Percentiles rank a stretch among this genome's conserved stretches.
These are phyloP conservation scores for Cephus cinctus DNA, from an alignment of 1,140 invertebrate species.

Conservation along the genomic window DNA sequence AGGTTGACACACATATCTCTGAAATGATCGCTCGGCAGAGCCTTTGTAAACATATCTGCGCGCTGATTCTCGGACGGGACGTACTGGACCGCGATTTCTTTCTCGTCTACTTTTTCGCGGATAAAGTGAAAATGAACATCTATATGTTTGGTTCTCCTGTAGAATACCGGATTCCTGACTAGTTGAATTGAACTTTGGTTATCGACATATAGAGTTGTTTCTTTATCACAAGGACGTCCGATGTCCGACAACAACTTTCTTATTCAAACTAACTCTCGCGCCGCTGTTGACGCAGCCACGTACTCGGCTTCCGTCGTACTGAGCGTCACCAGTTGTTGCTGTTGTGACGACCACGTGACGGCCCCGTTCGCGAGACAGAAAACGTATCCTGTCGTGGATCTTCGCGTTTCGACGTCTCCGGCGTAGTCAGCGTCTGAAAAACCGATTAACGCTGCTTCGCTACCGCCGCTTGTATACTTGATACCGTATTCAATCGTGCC, in stretches of 20 bases:
- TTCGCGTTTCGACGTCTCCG: slow-evolving; percentile 29
- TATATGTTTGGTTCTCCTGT: slow-evolving; percentile 28
- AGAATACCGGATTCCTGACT: slow-evolving; percentile 18
- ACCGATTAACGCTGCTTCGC: slow-evolving; percentile 21
- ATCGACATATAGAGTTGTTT: slow-evolving; percentile 5
- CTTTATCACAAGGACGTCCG: neutral
- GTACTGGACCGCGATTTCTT: slow-evolving; percentile 14
- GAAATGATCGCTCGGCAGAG: slow-evolving; percentile 3
- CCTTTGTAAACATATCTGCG: slow-evolving; percentile 21
- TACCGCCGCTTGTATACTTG: slow-evolving; percentile 18
- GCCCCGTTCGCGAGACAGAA: neutral
- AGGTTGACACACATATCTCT: neutral
- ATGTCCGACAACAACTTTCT: neutral
- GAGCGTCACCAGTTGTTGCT: slow-evolving; percentile 32
- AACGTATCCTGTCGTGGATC: slow-evolving; percentile 23
- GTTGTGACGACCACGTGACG: slow-evolving; percentile 27
- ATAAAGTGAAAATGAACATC: slow-evolving; percentile 26
- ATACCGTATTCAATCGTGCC: slow-evolving; percentile 32
- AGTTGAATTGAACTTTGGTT: slow-evolving; percentile 21
- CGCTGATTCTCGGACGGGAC: slow-evolving; percentile 8
- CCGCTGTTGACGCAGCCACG: slow-evolving; percentile 14
- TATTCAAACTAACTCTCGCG: slow-evolving; percentile 21
- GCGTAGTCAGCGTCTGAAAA: slow-evolving; percentile 49
- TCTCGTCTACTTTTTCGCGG: slow-evolving; percentile 19
- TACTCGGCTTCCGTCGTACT: slow-evolving; percentile 40